A percentile compares a stretch with the other conserved stretches of the same genome.
phyloP scores from a whole-genome alignment of 1,140 invertebrate genomes.

The Brachionus rotundiformis region DNA sequence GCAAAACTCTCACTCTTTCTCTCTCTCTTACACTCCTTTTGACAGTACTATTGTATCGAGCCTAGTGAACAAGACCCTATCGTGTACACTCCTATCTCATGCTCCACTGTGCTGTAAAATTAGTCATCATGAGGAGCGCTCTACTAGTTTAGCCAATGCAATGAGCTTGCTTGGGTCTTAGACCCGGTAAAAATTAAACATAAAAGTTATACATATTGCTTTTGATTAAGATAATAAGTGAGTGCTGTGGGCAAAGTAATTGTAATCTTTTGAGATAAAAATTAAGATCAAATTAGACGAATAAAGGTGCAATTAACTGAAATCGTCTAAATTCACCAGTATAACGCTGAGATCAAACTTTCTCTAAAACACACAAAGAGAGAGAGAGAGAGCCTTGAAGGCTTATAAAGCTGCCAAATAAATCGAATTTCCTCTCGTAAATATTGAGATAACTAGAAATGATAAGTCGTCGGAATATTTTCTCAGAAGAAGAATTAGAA shows the following conservation, averaged over 20 bases:
- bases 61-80: no score
- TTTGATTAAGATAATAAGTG: neutral
- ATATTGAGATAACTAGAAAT: conserved; percentile 37
- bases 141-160: no score
- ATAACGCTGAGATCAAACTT: neutral
- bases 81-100: no score
- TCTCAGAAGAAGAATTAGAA: conserved; percentile 1
- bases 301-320: conserved; percentile 6
- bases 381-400: conserved; percentile 25
- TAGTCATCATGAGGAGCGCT: no score
- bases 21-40: no score
- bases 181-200: no score
- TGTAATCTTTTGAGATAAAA: neutral
- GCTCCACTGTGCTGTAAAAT: no score
- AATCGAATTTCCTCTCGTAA: conserved; percentile 33
- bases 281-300: neutral
- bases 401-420: neutral
- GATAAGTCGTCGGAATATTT: conserved; percentile 1
- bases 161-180: no score
- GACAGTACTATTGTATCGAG: no score
- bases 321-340: neutral
- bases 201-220: no score
- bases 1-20: no score
- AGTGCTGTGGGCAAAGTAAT: neutral
- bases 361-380: no score